Evolutionary conservation across 2,888 invertebrate species (phyloP), one percentile per base, ranked within the genome.

Genomic region (Chrysopilus asiliformis): DNA sequence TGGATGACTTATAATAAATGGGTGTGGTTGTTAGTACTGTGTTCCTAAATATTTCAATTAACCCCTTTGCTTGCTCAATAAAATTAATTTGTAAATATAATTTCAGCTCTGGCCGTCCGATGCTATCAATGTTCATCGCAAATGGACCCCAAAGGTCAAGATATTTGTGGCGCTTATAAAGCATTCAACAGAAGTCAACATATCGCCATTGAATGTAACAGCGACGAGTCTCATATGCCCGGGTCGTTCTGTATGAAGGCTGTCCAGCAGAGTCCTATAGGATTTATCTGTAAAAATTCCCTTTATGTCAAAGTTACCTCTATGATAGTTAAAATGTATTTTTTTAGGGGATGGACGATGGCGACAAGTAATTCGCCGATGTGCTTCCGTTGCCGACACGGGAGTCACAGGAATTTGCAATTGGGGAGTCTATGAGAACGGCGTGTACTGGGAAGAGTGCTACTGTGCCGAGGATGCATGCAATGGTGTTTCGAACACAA

Each of bases 211-310:
- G 93, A 95, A 53, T 95, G 95, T 58, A 86, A 80, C 54, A 89
- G 84, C 55, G 91, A 91, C 55, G 93, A 94, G 59, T 89, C 91
- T 26, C 75, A 85, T 46, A 85, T 86, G 66, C 93, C 93, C 15
- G 95, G 94, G 6, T 87, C 91, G 3, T 94, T 95, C 62, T 95
- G 95, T 60, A 86, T 93, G 72, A 95, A 95, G 67, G 72, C 86
- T 16, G 83, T 87, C 2, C 87, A 90, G 52, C 94, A 95, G 58
- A 84, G 94, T 40, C 93, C 93, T 0, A 78, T 81, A 57, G 90
- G 90, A 44, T 91, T 90, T 56, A 84, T 91, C 53, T 95, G 94
- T 93, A 69, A 78, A 87, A 77, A n/a, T 19, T 18, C 16, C 14
- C 6, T 9, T 12, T 13, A 12, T 15, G 13, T 34, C 18, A 6